Base-by-base conservation (phyloP, 2,797 vertebrate species). In the Dryobates pubescens region DNA sequence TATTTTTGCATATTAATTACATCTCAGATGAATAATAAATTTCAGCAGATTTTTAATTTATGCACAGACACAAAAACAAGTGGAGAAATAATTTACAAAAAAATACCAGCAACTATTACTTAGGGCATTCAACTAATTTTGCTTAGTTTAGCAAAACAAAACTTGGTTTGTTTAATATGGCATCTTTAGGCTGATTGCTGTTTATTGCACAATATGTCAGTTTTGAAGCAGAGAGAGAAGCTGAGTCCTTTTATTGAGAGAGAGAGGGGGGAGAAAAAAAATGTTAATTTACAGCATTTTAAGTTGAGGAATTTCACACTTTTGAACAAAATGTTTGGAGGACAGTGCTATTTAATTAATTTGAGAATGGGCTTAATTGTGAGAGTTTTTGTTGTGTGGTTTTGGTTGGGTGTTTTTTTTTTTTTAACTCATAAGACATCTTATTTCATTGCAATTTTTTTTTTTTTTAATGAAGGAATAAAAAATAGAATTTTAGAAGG, bases 1-100 rank as follows among this genome's bases (percentile, higher is more conserved):
- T 99, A 99, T 99, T 99, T 99, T 99, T 99, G 99, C 99, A 99
- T 99, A 99, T 99, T 99, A 99, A 99, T 99, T 99, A 99, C 99
- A 99, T 99, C 99, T 99, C 98, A 98, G 98, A 99, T 99, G 99
- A 99, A 99, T 99, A 99, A 99, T 99, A 99, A 99, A 99, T 99
- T 99, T 99, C 98, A 98, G 98, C 98, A 98, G 98, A 99, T 99
- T 99, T 99, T 99, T 98, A 99, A 99, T 99, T 99, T 99, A 99
- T 99, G 98, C 98, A 97, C 96, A 98, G 98, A 99, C 98, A 98
- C 98, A 98, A 99, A 98, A 99, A 98, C 98, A 99, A 99, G 98
- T 98, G 98, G 98, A 98, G 98, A 99, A 98, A 99, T 98, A 98
- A 98, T 99, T 98, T 98, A 98, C 97, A 98, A 98, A 97, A 97